These are phyloP conservation scores for Agriopis marginaria DNA, from an alignment of 2,888 invertebrate species.

Conservation along the genomic window DNA sequence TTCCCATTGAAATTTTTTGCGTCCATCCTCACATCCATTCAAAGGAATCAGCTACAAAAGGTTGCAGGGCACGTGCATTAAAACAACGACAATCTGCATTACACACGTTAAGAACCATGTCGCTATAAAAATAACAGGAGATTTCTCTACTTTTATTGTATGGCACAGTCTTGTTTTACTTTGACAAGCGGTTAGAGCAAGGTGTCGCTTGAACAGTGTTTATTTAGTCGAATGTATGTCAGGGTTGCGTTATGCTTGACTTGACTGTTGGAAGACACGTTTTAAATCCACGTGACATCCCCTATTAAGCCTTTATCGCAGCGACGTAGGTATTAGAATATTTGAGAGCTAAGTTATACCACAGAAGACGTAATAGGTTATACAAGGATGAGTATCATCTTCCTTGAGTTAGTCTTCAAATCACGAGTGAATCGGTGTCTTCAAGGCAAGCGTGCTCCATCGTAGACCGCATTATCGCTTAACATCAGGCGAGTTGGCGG, in stretches of 20 bases:
- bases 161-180: not conserved
- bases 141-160: not conserved
- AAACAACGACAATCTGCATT: slow-evolving; percentile 3
- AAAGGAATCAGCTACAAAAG: slow-evolving; percentile 11
- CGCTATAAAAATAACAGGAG: not conserved
- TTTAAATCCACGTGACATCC: slow-evolving; percentile 25
- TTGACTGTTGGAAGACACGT: slow-evolving; percentile 17
- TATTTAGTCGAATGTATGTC: slow-evolving; percentile 22
- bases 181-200: slow-evolving; percentile 2
- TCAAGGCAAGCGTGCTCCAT: no score
- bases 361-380: no score
- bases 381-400: no score
- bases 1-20: not conserved
- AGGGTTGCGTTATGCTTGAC: slow-evolving; percentile 26
- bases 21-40: slow-evolving; percentile 4
- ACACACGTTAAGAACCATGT: not conserved
- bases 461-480: no score
- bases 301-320: slow-evolving; percentile 18
- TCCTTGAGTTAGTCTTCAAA: no score
- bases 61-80: slow-evolving; percentile 20
- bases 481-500: no score
- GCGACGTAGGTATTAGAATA: not conserved
- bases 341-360: not conserved
- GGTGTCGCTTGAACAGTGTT: not conserved
- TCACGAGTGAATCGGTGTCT: no score